Base-by-base conservation (phyloP, 2,888 invertebrate genomes). In the Carabus problematicus region DNA sequence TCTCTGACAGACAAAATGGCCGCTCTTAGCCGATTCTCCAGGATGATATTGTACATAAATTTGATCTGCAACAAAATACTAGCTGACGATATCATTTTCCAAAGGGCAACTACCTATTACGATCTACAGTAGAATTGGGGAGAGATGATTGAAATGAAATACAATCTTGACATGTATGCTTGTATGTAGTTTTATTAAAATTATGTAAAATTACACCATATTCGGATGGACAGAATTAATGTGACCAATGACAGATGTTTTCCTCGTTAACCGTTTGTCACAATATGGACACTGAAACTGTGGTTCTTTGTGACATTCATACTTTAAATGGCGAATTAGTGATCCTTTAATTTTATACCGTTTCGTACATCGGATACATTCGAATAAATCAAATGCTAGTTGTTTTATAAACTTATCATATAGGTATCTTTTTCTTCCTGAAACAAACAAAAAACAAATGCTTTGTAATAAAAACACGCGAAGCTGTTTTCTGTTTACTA, bases 261-360 rank as follows among this genome's bases (percentile, higher is more conserved):
- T 75, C 64, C 71, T 72, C 56, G 74, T 72, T 60, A 73, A 74
- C 9, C 12, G 45, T 43, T 56, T 72, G 2, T 43, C 11, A 64
- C 75, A 75, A 39, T 70, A 84, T 68, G 83, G 83, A 78, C 89
- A 89, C 77, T 85, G 84, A 82, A 86, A 87, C 76, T 86, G 84
- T 40, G 88, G 88, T 74, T 85, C 84, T 76, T 86, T 87, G 73
- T 87, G 88, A 75, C 88, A 88, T 76, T 88, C 88, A 74, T 87
- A 86, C 49, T 88, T 89, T 62, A 89, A 82, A 77, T 92, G 92
- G 76, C 92, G 85, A 75, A 88, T 85, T 76, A 92, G 86, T 61
- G 91, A 91, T 76, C 90, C 90, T 80, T 90, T 88, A 81, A 91
- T 91, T 73, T 89, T 88, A 81, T 92, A 92, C 75, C 88, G 88